Evolutionary conservation across 2,113 vertebrate genomes (phyloP), one percentile per base, ranked within the genome.

Genomic region (Hipposideros armiger): DNA sequence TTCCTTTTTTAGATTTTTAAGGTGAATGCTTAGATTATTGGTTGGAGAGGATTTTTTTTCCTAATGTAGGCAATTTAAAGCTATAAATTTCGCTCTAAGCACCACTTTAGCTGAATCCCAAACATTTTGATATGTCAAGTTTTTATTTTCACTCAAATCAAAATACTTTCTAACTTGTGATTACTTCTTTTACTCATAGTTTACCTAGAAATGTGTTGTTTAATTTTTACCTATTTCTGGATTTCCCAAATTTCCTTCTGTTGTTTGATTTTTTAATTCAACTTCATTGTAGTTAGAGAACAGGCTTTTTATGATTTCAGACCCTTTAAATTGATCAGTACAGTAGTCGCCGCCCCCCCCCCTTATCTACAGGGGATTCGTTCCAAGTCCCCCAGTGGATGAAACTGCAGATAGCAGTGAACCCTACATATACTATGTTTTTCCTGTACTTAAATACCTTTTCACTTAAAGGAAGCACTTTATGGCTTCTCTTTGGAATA

Each of bases 141-240:
- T 81, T 92, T 92, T 19, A 45, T 81, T 93, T 92, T 87, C 36
- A n/a, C 93, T 87, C 58, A 87, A 6, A 47, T 77, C 10, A 78
- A 77, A 92, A 90, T 72, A 87, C 40, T 64, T 93, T 82, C 28
- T 90, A 52, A 80, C 15, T 64, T 85, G 2, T 77, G 72, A 82
- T 72, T 62, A 85, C 69, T 92, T 69, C 16, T 92, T 82, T 73
- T n/a, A 87, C 54, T 14, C 47, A 17, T 66, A 40, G 26, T 4
- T 92, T 66, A 54, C 66, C 90, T 70, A 42, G 66, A 90, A 92
- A 77, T 58, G 1, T 28, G 30, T 54, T 84, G 70, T 77, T 70
- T 56, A 14, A n/a, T 36, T 81, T 94, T 52, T 78, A 52, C 10
- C n/a, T 78, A 0, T 66, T 87, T 72, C 47, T 73, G 16, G 50